Percentiles rank a stretch among this genome's conserved stretches.
phyloP scores from a whole-genome alignment of 2,113 vertebrate genomes.

The Triplophysa tibetana region DNA sequence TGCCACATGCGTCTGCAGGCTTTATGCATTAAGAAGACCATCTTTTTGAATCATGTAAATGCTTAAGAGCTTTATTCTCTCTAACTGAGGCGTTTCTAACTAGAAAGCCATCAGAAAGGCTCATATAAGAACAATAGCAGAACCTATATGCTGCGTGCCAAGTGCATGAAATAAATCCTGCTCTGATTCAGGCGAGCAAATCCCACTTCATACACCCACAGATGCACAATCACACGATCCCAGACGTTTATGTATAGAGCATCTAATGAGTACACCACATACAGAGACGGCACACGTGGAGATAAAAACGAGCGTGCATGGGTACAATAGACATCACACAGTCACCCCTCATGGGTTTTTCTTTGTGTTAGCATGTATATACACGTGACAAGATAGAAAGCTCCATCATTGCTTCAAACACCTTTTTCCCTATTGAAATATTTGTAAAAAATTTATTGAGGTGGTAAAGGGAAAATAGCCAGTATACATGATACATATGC shows the following conservation, averaged over 20 bases:
- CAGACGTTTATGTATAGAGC: not conserved
- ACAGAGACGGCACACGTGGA: not conserved
- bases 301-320: not conserved
- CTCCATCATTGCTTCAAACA: too few species aligned
- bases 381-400: not conserved
- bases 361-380: not conserved
- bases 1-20: not conserved
- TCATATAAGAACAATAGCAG: slow-evolving; percentile 37
- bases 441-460: too few species aligned
- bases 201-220: slow-evolving; percentile 21
- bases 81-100: slow-evolving; percentile 41
- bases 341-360: not conserved
- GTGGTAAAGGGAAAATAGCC: too few species aligned
- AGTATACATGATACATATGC: not conserved
- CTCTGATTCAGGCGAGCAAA: slow-evolving; percentile 38
- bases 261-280: slow-evolving; percentile 6
- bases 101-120: slow-evolving; percentile 28
- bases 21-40: slow-evolving; percentile 38
- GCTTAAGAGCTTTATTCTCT: slow-evolving; percentile 46
- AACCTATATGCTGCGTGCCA: slow-evolving; percentile 32
- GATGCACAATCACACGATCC: not conserved
- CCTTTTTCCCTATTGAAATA: too few species aligned
- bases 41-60: slow-evolving; percentile 33
- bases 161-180: slow-evolving; percentile 36
- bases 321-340: not conserved